Evolutionary conservation across 2,888 invertebrate species (phyloP).

Genomic region (Teleiodes luculella): DNA sequence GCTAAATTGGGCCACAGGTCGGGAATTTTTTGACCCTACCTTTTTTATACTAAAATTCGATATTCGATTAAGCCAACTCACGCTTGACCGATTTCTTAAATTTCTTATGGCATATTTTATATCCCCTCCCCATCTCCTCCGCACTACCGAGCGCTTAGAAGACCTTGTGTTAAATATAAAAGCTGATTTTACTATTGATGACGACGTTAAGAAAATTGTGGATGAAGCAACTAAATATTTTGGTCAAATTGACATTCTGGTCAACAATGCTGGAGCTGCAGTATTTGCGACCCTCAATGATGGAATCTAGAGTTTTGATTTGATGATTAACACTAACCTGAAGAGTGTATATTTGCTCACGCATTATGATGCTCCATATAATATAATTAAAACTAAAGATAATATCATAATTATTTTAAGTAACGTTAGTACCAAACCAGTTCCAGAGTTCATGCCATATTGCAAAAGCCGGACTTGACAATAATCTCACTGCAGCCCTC

Average conservation of each 20-base stretch:
- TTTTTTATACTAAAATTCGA: no score
- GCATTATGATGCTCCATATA: conserved; percentile 19
- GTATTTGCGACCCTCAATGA: conserved; percentile 17
- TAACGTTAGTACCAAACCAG: conserved; percentile 6
- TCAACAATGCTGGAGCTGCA: conserved; percentile 28
- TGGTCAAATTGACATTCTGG: conserved; percentile 26
- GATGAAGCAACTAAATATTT: conserved; percentile 23
- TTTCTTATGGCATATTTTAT: no score
- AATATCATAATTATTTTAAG: conserved; percentile 31
- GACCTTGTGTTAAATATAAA: no score
- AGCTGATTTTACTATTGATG: conserved; percentile 23
- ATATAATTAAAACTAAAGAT: conserved; percentile 27
- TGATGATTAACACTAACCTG: conserved; percentile 23
- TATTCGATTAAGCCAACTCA: no score
- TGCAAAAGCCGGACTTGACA: conserved; percentile 84
- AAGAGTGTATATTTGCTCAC: conserved; percentile 23
- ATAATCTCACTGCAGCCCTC: no score
- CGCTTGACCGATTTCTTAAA: no score
- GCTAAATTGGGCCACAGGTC: no score
- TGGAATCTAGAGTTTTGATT: conserved; percentile 23
- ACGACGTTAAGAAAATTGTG: conserved; percentile 22
- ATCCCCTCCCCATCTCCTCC: no score
- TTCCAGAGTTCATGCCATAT: conserved; percentile 50
- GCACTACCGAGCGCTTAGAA: no score
- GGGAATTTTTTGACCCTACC: no score